Evolutionary conservation across 2,113 vertebrate species (phyloP).

Genomic region (Egretta garzetta): DNA sequence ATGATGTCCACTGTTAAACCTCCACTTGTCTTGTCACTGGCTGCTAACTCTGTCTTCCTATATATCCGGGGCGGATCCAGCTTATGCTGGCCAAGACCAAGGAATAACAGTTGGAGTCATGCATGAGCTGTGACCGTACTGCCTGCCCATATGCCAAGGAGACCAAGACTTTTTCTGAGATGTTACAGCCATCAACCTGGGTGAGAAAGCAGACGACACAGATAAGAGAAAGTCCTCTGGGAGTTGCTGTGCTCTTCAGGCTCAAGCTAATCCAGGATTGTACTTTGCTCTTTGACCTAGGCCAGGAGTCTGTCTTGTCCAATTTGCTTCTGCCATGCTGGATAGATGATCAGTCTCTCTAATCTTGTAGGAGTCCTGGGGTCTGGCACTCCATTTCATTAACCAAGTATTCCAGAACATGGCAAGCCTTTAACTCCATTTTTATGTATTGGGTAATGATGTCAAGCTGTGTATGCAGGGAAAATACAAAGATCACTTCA

Average conservation of each 20-base stretch:
- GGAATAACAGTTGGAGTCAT: neutral
- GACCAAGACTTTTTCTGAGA: constrained; percentile 76
- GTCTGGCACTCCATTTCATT: neutral
- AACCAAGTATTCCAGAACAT: neutral
- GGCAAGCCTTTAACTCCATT: neutral
- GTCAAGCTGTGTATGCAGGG: neutral
- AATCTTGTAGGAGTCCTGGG: neutral
- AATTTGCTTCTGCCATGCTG: neutral
- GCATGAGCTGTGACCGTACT: constrained; percentile 27
- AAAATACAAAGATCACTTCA: neutral
- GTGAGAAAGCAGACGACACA: constrained; percentile 41
- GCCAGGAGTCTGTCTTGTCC: neutral
- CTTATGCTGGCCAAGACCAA: neutral
- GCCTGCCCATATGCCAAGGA: constrained; percentile 74
- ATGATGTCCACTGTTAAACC: neutral
- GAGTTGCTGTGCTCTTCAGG: neutral
- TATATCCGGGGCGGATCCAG: neutral
- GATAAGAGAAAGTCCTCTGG: neutral
- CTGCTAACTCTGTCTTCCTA: neutral
- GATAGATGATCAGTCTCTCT: neutral
- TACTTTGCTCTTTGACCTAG: neutral
- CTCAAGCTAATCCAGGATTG: neutral
- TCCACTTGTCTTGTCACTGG: neutral
- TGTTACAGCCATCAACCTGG: constrained; percentile 55
- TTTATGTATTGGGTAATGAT: neutral